These are phyloP conservation scores for Polyodon spathula DNA, from an alignment of 2,113 vertebrate genomes.

Conservation along the genomic window DNA sequence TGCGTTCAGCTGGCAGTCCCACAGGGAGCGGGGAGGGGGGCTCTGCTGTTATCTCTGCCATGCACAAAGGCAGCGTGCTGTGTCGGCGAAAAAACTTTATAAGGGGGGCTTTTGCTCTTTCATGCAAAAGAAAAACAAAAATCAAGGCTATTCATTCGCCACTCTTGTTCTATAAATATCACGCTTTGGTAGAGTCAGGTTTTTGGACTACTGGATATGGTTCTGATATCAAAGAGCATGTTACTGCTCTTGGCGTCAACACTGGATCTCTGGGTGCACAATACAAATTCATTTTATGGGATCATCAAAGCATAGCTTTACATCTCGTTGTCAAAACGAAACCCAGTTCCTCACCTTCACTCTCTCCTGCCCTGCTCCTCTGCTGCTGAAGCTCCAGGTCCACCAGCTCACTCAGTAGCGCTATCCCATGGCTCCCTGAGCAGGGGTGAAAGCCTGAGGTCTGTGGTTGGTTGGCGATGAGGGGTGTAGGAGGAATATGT, in stretches of 20 bases:
- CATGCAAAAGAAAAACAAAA: background rate
- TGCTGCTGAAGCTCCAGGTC: constrained; percentile 74
- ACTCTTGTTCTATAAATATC: constrained; percentile 8
- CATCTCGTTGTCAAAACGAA: background rate
- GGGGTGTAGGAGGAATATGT: constrained; percentile 45
- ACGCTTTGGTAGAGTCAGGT: background rate
- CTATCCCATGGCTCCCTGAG: constrained; percentile 71
- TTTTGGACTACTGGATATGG: no score
- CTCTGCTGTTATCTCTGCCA: background rate
- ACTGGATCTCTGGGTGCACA: no score
- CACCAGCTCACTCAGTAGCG: constrained; percentile 85
- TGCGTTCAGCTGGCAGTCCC: constrained; percentile 7
- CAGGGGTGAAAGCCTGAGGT: constrained; percentile 28
- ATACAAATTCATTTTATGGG: no score
- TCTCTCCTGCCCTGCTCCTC: constrained; percentile 38
- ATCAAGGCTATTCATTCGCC: background rate
- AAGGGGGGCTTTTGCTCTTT: background rate
- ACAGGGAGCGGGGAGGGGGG: background rate
- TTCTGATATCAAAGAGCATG: no score
- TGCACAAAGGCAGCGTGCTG: background rate
- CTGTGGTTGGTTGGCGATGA: constrained; percentile 29
- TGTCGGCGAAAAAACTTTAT: background rate
- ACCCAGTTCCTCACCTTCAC: constrained; percentile 54
- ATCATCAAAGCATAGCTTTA: no score
- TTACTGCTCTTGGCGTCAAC: no score